Evolutionary conservation across 2,888 invertebrate species (phyloP), one percentile per base, ranked within the genome.

Genomic region (Drosophila formosana): DNA sequence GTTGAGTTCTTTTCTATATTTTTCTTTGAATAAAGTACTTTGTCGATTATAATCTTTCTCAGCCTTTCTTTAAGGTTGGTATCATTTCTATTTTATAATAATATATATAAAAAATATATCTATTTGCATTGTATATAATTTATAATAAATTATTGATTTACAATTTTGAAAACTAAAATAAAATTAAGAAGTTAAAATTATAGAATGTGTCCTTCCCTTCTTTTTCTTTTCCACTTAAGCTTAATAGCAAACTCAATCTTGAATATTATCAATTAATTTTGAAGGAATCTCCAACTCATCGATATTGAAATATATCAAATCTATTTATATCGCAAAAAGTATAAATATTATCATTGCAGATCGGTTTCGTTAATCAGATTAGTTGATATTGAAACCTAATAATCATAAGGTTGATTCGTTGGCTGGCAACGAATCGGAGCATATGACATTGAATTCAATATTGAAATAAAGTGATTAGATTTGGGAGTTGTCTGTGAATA

Each of bases 311-410:
- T 1, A 37, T n/a, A 9, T 4, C 0, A 32, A 32, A 11, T 37
- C 11, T 11, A 37, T 37, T 7, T 3, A 1, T 18, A 18, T 18
- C 18, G 2, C 18, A 18, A 18, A 18, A 18, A 18, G n/a, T 13
- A 37, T 37, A 26, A 8, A 37, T n/a, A 34, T n/a, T 51, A 4
- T 37, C 4, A 1, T 13, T 18, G 11, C 4, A 43, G 32, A 55
- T n/a, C 18, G 9, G 11, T 4, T 28, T 18, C 11, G 2, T 23
- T 7, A 28, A 30, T 18, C 3, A 7, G 0, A 11, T 11, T 1
- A 25, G 32, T 4, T 25, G 25, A 34, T 32, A 45, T 55, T 25
- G 25, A 45, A 13, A 34, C 55, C 32, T 13, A 56, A 13, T 25
- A 34, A 45, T 8, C 25, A 34, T 13, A 45, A 9, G 45, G 9